phyloP scores from a whole-genome alignment of 2,113 vertebrate species.

The Trichechus manatus region DNA sequence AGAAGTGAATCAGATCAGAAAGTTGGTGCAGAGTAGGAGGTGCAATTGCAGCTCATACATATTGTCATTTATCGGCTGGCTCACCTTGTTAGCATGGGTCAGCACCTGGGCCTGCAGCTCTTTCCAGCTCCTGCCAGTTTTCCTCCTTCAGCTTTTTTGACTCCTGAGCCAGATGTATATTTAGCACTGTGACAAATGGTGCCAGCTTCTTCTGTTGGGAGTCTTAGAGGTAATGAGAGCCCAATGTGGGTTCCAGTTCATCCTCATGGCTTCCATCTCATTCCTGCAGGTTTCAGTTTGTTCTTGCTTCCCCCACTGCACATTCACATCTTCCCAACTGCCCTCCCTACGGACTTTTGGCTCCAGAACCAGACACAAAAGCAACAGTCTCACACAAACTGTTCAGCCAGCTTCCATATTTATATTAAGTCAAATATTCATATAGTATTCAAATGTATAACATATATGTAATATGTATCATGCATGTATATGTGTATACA shows the following conservation, averaged over 20 bases:
- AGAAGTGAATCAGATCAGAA: not conserved
- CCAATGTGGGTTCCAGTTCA: not conserved
- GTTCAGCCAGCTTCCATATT: not conserved
- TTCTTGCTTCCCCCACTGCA: not conserved
- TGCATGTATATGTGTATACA: not conserved
- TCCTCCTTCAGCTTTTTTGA: not conserved
- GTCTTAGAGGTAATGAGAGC: not conserved
- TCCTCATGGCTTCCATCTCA: not conserved
- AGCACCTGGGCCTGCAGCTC: not conserved
- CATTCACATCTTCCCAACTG: not conserved
- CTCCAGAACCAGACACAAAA: not conserved
- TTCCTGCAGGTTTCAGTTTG: not conserved
- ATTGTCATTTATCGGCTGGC: not conserved
- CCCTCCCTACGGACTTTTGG: not conserved
- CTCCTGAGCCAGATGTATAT: not conserved
- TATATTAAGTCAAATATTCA: not conserved
- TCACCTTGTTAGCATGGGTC: not conserved
- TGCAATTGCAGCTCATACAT: not conserved
- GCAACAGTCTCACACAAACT: not conserved
- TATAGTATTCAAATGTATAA: too few species aligned
- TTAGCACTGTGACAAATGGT: not conserved
- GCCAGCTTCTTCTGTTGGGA: not conserved
- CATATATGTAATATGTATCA: too few species aligned
- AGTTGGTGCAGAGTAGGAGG: not conserved
- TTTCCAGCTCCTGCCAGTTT: not conserved